These are phyloP conservation scores for Valencia hispanica DNA, from an alignment of 2,797 vertebrate genomes.

Conservation along the genomic window DNA sequence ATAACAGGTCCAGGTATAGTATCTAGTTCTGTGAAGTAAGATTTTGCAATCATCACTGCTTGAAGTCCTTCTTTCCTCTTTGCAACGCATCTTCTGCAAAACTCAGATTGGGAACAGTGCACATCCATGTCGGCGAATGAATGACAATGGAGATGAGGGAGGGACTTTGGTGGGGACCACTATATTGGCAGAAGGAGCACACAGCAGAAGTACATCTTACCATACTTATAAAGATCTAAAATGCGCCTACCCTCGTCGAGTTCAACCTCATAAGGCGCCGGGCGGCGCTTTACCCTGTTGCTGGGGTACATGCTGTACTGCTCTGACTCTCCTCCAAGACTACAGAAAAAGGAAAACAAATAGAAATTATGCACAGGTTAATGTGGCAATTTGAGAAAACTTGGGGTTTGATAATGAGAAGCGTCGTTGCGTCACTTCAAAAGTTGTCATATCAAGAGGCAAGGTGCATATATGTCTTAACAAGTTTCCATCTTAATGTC, in stretches of 20 bases:
- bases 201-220: conserved; percentile 76
- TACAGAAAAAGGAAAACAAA: conserved; percentile 60
- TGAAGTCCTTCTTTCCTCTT: conserved; percentile 24
- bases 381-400: not conserved
- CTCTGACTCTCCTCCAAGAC: conserved; percentile 91
- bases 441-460: not conserved
- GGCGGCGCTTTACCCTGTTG: conserved; percentile 92
- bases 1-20: conserved; percentile 45
- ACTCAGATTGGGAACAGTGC: conserved; percentile 38
- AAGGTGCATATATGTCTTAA: conserved; percentile 11
- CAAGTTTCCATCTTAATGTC: not conserved
- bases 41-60: conserved; percentile 33
- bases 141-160: conserved; percentile 68
- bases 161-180: conserved; percentile 19
- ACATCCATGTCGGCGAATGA: conserved; percentile 67
- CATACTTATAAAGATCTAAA: conserved; percentile 83
- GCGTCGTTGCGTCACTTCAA: not conserved
- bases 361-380: conserved; percentile 41
- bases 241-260: conserved; percentile 89
- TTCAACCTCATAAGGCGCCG: conserved; percentile 94
- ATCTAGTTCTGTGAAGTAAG: conserved; percentile 32
- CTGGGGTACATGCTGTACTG: conserved; percentile 91
- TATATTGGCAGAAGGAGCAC: conserved; percentile 72
- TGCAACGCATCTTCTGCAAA: conserved; percentile 54
- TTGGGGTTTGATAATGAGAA: not conserved